Evolutionary conservation across 2,113 vertebrate genomes (phyloP).

Genomic region (Pyrgilauda ruficollis): DNA sequence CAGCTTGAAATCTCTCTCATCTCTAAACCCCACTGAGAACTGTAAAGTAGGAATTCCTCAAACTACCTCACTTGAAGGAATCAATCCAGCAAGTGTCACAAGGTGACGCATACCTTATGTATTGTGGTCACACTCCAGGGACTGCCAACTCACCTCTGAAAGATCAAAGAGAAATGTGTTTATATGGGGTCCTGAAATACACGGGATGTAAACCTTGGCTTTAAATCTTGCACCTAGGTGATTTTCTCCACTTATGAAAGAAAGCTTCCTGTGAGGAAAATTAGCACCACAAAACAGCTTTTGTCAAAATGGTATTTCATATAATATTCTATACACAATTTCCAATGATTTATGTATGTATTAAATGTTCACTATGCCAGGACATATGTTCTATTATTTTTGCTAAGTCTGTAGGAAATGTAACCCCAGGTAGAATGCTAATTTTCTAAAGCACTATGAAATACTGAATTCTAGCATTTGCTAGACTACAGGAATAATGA

Average conservation of each 20-base stretch:
- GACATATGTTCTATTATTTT: background rate
- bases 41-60: slow-evolving; percentile 8
- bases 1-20: slow-evolving; percentile 5
- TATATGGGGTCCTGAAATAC: background rate
- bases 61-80: slow-evolving; percentile 22
- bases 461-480: background rate
- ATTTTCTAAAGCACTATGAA: background rate
- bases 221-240: background rate
- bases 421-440: background rate
- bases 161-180: background rate
- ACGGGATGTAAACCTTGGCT: background rate
- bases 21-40: slow-evolving; percentile 3
- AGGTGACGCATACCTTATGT: slow-evolving; percentile 27
- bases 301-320: background rate
- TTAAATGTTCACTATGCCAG: background rate
- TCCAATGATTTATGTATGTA: background rate
- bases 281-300: background rate
- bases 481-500: background rate
- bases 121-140: slow-evolving; percentile 26
- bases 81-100: slow-evolving; percentile 31
- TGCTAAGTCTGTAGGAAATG: background rate
- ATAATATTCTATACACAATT: background rate
- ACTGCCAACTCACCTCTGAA: slow-evolving; percentile 8
- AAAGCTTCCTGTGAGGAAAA: background rate
- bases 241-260: background rate